These are phyloP conservation scores for Clamator glandarius DNA, from an alignment of 2,797 vertebrate genomes.

Conservation along the genomic window DNA sequence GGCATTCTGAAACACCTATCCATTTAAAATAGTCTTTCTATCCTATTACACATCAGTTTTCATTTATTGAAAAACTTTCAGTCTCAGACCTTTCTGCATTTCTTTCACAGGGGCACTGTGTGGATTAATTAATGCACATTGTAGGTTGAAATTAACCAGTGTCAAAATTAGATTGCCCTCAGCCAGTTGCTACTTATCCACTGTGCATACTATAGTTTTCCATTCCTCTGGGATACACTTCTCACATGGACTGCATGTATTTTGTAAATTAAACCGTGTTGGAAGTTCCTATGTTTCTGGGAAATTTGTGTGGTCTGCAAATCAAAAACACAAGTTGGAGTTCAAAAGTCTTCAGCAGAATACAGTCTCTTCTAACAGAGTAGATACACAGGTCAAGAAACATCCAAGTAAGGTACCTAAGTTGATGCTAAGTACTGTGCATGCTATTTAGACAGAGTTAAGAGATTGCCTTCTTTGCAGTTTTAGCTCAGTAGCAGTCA, in stretches of 20 bases:
- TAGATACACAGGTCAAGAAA: background rate
- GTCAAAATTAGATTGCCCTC: conserved; percentile 2
- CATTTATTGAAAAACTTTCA: background rate
- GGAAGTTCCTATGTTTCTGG: background rate
- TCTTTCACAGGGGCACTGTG: background rate
- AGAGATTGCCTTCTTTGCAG: background rate
- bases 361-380: background rate
- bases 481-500: background rate
- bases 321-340: background rate
- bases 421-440: background rate
- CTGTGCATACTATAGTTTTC: background rate
- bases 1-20: background rate
- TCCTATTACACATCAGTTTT: background rate
- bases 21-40: background rate
- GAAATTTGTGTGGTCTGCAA: conserved; percentile 24
- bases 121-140: background rate
- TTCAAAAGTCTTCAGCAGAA: background rate
- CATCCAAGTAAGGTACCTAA: background rate
- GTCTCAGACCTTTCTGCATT: background rate
- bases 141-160: conserved; percentile 3
- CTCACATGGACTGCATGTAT: conserved; percentile 11
- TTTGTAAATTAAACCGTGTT: background rate
- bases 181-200: background rate
- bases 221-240: background rate
- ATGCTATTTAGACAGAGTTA: background rate